Evolutionary conservation across 1,140 invertebrate genomes (phyloP).

Genomic region (Cydia pomonella): DNA sequence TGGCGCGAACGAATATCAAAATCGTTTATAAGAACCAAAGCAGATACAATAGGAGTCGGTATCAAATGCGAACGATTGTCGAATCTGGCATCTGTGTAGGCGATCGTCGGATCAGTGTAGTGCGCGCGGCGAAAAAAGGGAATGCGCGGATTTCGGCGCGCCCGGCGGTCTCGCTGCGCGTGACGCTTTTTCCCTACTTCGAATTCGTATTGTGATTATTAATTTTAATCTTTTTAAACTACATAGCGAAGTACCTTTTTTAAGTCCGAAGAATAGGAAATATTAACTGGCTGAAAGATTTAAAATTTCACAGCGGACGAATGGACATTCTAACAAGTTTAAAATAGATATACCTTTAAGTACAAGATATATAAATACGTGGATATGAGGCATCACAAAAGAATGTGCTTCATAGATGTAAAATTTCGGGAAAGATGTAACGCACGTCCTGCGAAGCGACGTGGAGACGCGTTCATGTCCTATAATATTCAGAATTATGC

Average conservation of each 20-base stretch:
- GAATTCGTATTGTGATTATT: slow-evolving; percentile 1
- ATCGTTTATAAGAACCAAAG: slow-evolving; percentile 53
- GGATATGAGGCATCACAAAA: background rate
- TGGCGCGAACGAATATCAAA: slow-evolving; percentile 60
- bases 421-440: slow-evolving; percentile 13
- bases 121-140: slow-evolving; percentile 70
- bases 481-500: background rate
- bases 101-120: slow-evolving; percentile 61
- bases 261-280: too few relatives aligned
- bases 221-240: background rate
- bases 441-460: slow-evolving; percentile 1
- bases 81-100: slow-evolving; percentile 62
- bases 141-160: slow-evolving; percentile 58
- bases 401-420: background rate
- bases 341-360: too few relatives aligned
- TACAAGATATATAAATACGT: too few relatives aligned
- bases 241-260: background rate
- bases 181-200: slow-evolving; percentile 57
- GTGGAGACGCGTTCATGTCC: slow-evolving; percentile 6
- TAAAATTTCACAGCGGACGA: too few relatives aligned
- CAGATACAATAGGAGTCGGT: slow-evolving; percentile 62
- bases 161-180: slow-evolving; percentile 67
- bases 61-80: slow-evolving; percentile 66
- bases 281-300: too few relatives aligned
- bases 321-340: too few relatives aligned